Evolutionary conservation across 2,797 vertebrate species (phyloP).

Genomic region (Siniperca scherzeri): DNA sequence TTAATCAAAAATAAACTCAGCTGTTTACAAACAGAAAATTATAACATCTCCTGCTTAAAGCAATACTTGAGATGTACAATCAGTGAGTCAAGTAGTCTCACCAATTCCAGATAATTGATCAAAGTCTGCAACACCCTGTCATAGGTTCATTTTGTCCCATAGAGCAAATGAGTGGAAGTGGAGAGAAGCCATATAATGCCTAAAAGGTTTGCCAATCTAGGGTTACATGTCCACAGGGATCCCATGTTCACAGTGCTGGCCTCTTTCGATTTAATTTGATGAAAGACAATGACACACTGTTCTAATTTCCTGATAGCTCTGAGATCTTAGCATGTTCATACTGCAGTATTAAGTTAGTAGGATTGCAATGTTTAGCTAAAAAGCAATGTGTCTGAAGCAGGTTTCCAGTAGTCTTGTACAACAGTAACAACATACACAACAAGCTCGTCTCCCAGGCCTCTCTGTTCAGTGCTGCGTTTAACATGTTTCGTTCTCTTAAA

Average conservation of each 20-base stretch:
- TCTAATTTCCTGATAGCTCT: constrained; percentile 51
- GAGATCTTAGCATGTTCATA: constrained; percentile 29
- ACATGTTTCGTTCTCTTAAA: constrained; percentile 35
- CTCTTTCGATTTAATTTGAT: constrained; percentile 46
- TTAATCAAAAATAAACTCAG: constrained; percentile 16
- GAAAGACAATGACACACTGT: constrained; percentile 58
- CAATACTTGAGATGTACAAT: constrained; percentile 7
- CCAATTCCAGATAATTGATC: constrained; percentile 2
- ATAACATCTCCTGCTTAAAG: constrained; percentile 14
- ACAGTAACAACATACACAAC: constrained; percentile 19
- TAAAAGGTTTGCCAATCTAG: constrained; percentile 49
- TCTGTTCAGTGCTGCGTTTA: constrained; percentile 29
- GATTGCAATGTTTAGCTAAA: constrained; percentile 10
- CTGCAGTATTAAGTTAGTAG: not conserved
- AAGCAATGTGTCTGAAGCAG: not conserved
- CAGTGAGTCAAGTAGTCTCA: not conserved
- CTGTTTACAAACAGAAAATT: not conserved
- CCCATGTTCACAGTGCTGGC: constrained; percentile 22
- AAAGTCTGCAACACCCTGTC: constrained; percentile 23
- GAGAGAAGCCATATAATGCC: constrained; percentile 35
- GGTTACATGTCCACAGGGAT: constrained; percentile 59
- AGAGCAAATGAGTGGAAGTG: constrained; percentile 31
- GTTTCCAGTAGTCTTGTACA: constrained; percentile 1
- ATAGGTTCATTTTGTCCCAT: constrained; percentile 16
- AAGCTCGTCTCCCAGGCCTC: constrained; percentile 4